Evolutionary conservation across 2,797 vertebrate species (phyloP).

Genomic region (Spondyliosoma cantharus): DNA sequence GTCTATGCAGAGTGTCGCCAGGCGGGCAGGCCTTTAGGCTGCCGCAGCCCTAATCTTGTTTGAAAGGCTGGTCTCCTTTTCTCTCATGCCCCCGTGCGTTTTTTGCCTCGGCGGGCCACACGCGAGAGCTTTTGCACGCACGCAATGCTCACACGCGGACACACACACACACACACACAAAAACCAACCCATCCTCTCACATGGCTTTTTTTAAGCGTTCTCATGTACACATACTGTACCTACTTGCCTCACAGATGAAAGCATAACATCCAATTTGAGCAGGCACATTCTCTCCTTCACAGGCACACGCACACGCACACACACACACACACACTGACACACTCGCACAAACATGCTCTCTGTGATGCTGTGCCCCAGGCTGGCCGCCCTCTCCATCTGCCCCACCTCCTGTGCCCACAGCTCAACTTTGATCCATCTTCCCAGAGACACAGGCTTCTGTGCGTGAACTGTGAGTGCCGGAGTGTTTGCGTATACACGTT

Average conservation of each 20-base stretch:
- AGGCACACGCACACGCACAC: slow-evolving; percentile 39
- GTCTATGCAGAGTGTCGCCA: slow-evolving; percentile 70
- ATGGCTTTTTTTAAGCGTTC: slow-evolving; percentile 54
- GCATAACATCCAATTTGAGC: slow-evolving; percentile 68
- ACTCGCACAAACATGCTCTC: slow-evolving; percentile 65
- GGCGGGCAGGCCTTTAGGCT: slow-evolving; percentile 76
- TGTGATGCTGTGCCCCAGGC: slow-evolving; percentile 80
- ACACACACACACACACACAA: slow-evolving; percentile 32
- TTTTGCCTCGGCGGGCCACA: slow-evolving; percentile 53
- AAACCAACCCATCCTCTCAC: slow-evolving; percentile 26
- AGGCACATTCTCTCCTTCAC: slow-evolving; percentile 63
- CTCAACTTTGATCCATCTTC: slow-evolving; percentile 83
- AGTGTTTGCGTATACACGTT: slow-evolving; percentile 73
- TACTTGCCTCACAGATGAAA: slow-evolving; percentile 68
- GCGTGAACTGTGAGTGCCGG: slow-evolving; percentile 63
- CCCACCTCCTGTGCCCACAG: slow-evolving; percentile 81
- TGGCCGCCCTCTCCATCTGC: slow-evolving; percentile 81
- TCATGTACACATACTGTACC: slow-evolving; percentile 49
- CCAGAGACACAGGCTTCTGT: slow-evolving; percentile 65
- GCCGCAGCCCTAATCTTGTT: slow-evolving; percentile 76
- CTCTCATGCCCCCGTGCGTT: slow-evolving; percentile 71
- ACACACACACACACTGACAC: slow-evolving; percentile 21
- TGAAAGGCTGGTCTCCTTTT: slow-evolving; percentile 78
- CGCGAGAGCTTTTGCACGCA: slow-evolving; percentile 39
- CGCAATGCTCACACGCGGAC: slow-evolving; percentile 2